phyloP scores from a whole-genome alignment of 2,113 vertebrate species.

The Sinocyclocheilus grahami region DNA sequence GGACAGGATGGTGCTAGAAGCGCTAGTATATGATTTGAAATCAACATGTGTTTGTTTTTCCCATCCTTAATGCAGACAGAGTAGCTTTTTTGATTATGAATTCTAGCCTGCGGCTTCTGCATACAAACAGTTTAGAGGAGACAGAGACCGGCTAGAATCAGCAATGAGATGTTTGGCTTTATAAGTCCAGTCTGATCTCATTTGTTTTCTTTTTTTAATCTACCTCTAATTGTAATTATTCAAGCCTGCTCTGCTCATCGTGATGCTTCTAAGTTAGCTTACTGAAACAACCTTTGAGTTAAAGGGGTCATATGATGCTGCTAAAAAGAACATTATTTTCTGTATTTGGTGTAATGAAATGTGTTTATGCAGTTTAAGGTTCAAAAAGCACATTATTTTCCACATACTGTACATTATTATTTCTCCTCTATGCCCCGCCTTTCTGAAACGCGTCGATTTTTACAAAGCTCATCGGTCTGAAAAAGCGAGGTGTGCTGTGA shows the following conservation, averaged over 20 bases:
- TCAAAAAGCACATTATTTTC: too few species aligned
- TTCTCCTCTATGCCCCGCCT: too few species aligned
- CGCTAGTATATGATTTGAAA: constrained; percentile 22
- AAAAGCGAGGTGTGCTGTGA: too few species aligned
- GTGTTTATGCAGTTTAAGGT: too few species aligned
- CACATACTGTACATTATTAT: too few species aligned
- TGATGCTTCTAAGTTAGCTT: constrained; percentile 1
- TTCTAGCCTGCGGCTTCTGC: constrained; percentile 12
- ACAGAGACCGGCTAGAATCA: constrained; percentile 22
- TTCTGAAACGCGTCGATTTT: too few species aligned
- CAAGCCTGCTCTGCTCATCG: neutral
- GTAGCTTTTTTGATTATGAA: constrained; percentile 14
- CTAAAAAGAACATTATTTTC: too few species aligned
- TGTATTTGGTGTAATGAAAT: too few species aligned
- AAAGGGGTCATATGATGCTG: too few species aligned
- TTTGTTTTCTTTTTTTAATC: constrained; percentile 41
- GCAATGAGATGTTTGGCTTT: constrained; percentile 20
- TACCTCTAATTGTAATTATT: constrained; percentile 21
- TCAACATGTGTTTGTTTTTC: constrained; percentile 31
- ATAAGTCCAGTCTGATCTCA: constrained; percentile 17
- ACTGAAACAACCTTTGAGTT: neutral
- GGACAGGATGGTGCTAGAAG: neutral
- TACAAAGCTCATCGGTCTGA: too few species aligned
- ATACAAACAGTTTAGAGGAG: constrained; percentile 30
- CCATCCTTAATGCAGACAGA: constrained; percentile 35